Conservation (phyloP, 2,113 vertebrate species). For the Hydrochoerus hydrochaeris region DNA sequence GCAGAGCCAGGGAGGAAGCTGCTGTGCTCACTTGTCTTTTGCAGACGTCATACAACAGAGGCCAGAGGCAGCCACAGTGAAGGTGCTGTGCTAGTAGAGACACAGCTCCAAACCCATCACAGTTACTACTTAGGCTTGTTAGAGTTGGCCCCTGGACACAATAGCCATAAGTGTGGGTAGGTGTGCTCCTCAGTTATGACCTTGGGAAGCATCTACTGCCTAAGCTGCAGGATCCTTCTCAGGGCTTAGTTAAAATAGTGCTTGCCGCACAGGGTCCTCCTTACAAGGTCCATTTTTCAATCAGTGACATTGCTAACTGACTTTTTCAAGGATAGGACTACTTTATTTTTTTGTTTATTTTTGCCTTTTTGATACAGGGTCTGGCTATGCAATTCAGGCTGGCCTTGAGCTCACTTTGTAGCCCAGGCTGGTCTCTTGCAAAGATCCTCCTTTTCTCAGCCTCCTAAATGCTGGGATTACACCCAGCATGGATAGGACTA, state of each 20-base stretch:
- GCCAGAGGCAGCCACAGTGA: neutral
- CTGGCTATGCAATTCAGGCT: no score
- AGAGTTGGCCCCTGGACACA: neutral
- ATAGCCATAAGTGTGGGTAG: neutral
- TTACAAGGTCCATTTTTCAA: neutral
- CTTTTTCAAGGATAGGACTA: neutral
- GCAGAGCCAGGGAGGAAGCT: neutral
- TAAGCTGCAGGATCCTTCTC: neutral
- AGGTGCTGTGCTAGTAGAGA: neutral
- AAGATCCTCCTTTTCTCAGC: no score
- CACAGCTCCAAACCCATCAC: fast-evolving
- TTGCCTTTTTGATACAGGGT: no score
- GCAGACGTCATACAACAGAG: neutral
- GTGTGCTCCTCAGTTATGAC: neutral
- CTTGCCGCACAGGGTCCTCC: neutral
- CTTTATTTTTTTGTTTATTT: neutral
- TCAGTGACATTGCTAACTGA: neutral
- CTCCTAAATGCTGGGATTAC: no score
- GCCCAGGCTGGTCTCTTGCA: no score
- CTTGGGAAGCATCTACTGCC: neutral
- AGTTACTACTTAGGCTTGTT: neutral
- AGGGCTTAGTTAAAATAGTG: neutral
- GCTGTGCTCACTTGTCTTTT: neutral
- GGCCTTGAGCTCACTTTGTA: no score
- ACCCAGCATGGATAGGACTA: neutral